Evolutionary conservation across 2,797 vertebrate species (phyloP).

Genomic region (Pseudomugil tenellus): DNA sequence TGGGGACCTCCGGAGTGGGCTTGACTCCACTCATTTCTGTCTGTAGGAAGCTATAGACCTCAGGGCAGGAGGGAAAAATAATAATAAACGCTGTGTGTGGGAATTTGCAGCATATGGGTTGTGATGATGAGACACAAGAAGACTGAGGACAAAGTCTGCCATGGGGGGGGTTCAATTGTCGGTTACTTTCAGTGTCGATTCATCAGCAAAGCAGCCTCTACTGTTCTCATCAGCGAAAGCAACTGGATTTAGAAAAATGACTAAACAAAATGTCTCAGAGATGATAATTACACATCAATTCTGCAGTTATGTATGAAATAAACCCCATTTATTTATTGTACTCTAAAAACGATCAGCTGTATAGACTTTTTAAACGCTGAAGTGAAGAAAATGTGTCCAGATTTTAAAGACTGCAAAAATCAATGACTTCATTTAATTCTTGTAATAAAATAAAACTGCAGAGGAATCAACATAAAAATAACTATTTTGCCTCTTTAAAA

Average conservation of each 20-base stretch:
- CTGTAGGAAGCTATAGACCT: constrained; percentile 69
- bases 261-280: too few relatives aligned
- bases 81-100: constrained; percentile 77
- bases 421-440: too few relatives aligned
- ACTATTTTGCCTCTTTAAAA: too few relatives aligned
- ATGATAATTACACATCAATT: not conserved
- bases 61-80: constrained; percentile 50
- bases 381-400: not conserved
- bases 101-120: constrained; percentile 81
- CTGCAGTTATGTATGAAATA: not conserved
- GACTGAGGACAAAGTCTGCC: constrained; percentile 38
- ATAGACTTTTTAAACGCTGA: too few relatives aligned
- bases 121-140: constrained; percentile 56
- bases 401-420: not conserved
- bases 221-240: too few relatives aligned
- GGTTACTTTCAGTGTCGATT: constrained; percentile 18
- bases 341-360: not conserved
- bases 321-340: not conserved
- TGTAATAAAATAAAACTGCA: too few relatives aligned
- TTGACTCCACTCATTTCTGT: constrained; percentile 69
- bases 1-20: constrained; percentile 67
- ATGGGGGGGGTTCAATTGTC: constrained; percentile 23
- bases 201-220: not conserved
- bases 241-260: too few relatives aligned
- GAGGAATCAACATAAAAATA: too few relatives aligned